Conservation (phyloP, 2,888 invertebrate genomes). For the Cabera pusaria region DNA sequence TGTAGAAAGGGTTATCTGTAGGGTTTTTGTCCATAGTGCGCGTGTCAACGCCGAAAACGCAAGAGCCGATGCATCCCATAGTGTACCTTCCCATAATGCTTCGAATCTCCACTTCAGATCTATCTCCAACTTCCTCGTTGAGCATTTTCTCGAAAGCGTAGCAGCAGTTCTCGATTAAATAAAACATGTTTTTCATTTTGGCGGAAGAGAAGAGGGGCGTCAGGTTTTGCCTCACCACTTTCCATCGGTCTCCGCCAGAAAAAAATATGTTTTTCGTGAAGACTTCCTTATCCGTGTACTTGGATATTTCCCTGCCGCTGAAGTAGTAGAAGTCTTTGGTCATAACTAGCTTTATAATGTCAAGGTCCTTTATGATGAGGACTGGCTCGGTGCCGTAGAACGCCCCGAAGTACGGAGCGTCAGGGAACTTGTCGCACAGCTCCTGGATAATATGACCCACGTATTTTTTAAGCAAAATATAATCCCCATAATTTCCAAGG, state of each 20-base stretch:
- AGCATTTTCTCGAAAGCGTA: slow-evolving; percentile 46
- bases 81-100: slow-evolving; percentile 48
- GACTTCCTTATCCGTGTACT: slow-evolving; percentile 46
- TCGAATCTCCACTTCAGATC: slow-evolving; percentile 41
- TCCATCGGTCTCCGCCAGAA: slow-evolving; percentile 58
- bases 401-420: slow-evolving; percentile 54
- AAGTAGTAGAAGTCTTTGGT: slow-evolving; percentile 64
- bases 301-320: slow-evolving; percentile 51
- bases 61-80: slow-evolving; percentile 57
- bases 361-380: slow-evolving; percentile 56
- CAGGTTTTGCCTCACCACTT: slow-evolving; percentile 56
- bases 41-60: slow-evolving; percentile 59
- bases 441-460: slow-evolving; percentile 37
- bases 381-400: slow-evolving; percentile 60
- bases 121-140: slow-evolving; percentile 33
- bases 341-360: slow-evolving; percentile 51
- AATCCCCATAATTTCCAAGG: slow-evolving; percentile 55
- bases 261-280: slow-evolving; percentile 50
- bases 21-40: slow-evolving; percentile 41
- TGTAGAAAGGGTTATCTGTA: slow-evolving; percentile 43
- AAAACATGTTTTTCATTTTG: slow-evolving; percentile 68
- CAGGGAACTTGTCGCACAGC: slow-evolving; percentile 49
- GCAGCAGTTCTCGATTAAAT: slow-evolving; percentile 49
- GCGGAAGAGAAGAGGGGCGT: slow-evolving; percentile 59
- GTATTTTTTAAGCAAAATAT: slow-evolving; percentile 44